phyloP scores from a whole-genome alignment of 2,113 vertebrate species.

The Aegypius monachus region DNA sequence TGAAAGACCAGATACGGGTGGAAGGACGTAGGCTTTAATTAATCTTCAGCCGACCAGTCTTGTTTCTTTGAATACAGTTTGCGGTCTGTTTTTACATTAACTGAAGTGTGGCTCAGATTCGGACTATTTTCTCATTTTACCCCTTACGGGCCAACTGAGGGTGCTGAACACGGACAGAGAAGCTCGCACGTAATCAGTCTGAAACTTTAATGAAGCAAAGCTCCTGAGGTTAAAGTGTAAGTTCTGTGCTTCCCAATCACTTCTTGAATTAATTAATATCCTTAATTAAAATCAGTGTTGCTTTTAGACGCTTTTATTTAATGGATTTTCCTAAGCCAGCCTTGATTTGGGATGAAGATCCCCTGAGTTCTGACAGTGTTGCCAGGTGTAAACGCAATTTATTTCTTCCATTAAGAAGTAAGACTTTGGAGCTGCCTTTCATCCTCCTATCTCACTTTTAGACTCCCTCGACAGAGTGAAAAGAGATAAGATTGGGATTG shows the following conservation, averaged over 20 bases:
- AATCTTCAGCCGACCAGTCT: background rate
- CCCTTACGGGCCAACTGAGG: background rate
- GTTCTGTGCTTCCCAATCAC: background rate
- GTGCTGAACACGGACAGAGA: background rate
- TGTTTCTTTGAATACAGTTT: background rate
- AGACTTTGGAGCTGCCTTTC: conserved; percentile 28
- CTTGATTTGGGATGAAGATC: background rate
- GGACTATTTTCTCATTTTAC: background rate
- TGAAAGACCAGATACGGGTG: background rate
- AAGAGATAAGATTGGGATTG: conserved; percentile 64
- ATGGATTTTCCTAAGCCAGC: background rate
- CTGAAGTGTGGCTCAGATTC: background rate
- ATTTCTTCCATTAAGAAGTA: conserved; percentile 46
- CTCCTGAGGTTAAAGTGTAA: background rate
- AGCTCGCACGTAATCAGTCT: fast-evolving
- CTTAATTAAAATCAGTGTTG: background rate
- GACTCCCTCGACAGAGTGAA: background rate
- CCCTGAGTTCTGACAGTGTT: background rate
- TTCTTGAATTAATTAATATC: background rate
- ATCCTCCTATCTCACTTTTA: conserved; percentile 32
- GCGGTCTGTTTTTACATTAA: background rate
- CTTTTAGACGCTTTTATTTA: background rate
- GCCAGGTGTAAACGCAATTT: conserved; percentile 60
- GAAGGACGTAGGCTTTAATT: background rate
- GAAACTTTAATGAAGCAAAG: background rate